These are phyloP conservation scores for Chrysina gloriosa DNA, from an alignment of 2,888 invertebrate species.

Conservation along the genomic window DNA sequence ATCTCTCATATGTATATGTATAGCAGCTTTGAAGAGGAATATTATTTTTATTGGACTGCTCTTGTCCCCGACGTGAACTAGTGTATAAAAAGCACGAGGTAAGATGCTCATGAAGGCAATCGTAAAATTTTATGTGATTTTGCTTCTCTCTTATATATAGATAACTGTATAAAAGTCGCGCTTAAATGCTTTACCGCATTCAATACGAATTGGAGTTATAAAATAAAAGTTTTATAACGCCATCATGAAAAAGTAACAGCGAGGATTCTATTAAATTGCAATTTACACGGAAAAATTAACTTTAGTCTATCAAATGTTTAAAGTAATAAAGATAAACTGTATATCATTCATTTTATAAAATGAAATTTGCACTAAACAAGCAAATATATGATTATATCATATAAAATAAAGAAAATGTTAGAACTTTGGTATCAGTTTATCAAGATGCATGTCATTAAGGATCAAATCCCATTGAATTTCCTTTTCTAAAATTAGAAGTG, in stretches of 20 bases:
- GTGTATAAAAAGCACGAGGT: neutral
- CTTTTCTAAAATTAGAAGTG: too few relatives aligned
- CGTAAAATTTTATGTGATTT: slow-evolving; percentile 2
- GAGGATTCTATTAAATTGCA: neutral
- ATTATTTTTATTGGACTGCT: neutral
- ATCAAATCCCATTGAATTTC: too few relatives aligned
- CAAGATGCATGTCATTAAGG: too few relatives aligned
- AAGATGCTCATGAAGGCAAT: slow-evolving; percentile 2
- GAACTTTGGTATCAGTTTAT: too few relatives aligned
- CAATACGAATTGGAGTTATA: neutral
- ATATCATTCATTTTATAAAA: too few relatives aligned
- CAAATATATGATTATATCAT: too few relatives aligned
- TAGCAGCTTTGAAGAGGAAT: neutral
- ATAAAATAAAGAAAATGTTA: too few relatives aligned
- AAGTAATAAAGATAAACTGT: too few relatives aligned
- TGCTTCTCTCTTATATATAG: neutral
- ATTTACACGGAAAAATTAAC: neutral
- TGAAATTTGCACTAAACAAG: too few relatives aligned
- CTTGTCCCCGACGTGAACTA: too few relatives aligned
- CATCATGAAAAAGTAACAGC: neutral
- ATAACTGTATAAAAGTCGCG: neutral
- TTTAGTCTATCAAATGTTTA: too few relatives aligned
- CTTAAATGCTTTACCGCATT: neutral
- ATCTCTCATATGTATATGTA: neutral
- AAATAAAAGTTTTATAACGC: neutral